Percentiles rank a stretch among this genome's conserved stretches.
These are phyloP conservation scores for Callospermophilus lateralis DNA, from an alignment of 2,113 vertebrate species.

Conservation along the genomic window DNA sequence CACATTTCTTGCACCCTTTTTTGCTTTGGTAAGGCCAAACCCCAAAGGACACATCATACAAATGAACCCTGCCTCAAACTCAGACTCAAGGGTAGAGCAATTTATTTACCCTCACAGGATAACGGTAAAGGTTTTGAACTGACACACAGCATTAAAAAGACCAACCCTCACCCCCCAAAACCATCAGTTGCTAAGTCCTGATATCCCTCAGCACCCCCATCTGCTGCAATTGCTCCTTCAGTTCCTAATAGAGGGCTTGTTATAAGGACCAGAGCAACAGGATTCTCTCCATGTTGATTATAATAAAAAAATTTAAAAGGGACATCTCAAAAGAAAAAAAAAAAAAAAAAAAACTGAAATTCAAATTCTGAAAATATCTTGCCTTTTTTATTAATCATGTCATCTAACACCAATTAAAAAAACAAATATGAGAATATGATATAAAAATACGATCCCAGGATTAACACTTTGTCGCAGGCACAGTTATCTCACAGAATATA, in stretches of 20 bases:
- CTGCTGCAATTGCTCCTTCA: conserved; percentile 63
- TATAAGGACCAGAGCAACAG: conserved; percentile 79
- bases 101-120: conserved; percentile 67
- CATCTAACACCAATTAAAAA: conserved; percentile 89
- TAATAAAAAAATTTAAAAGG: conserved; percentile 76
- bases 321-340: conserved; percentile 80
- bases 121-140: conserved; percentile 79
- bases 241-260: conserved; percentile 71
- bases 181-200: conserved; percentile 73
- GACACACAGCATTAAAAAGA: conserved; percentile 71
- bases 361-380: conserved; percentile 79
- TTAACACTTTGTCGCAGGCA: conserved; percentile 90
- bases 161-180: neutral
- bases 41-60: conserved; percentile 86
- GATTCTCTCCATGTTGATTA: conserved; percentile 74
- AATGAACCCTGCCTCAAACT: conserved; percentile 81
- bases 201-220: conserved; percentile 46
- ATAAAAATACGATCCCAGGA: conserved; percentile 90
- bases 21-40: conserved; percentile 91
- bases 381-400: conserved; percentile 83
- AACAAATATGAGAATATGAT: conserved; percentile 88
- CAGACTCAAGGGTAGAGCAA: conserved; percentile 79
- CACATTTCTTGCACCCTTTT: conserved; percentile 86
- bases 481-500: conserved; percentile 88
- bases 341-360: conserved; percentile 82